Evolutionary conservation across 2,888 invertebrate genomes (phyloP), one percentile per base, ranked within the genome.

Genomic region (Lucinisca nassula): DNA sequence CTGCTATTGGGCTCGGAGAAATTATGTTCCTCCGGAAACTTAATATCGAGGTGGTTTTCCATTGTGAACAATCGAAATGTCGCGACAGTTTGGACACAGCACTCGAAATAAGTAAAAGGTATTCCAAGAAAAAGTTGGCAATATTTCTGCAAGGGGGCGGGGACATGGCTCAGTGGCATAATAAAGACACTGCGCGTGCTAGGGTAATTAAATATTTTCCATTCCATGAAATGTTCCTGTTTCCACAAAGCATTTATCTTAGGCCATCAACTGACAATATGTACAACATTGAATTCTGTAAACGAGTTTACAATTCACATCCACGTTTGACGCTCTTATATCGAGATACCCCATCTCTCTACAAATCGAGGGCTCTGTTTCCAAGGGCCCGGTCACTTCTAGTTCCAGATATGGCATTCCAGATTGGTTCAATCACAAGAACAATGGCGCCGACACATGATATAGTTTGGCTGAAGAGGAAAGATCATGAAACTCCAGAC

Each of bases 321-420:
- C 17, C 3, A 14, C 27, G 58, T 8, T 61, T 77, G 32, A 77
- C 77, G 24, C 35, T 77, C 14, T 21, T 58, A 10, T 77, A n/a
- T 21, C 55, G 77, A 21, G 58, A 77, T n/a, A 35, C 37, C 0
- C n/a, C 21, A 0, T 77, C 77, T n/a, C 35, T 32, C 8, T 10
- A 61, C 49, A 3, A 21, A 24, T 35, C 32, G 1, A 35, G 35
- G 35, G 24, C 2, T 0, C 37, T 77, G 12, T 77, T 58, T 38
- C 77, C 77, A 1, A 58, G 2, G 12, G 61, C 55, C 0, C 21
- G 37, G 4, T 61, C 77, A 21, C 24, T 77, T 21, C 38, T 91
- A 49, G 79, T 82, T 14, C 91, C 91, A 0, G 91, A 91, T 73
- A 88, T 87, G 72, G 91, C 91, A 8, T 88, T 86, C 38, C 85